A percentile compares a stretch with the other conserved stretches of the same genome.
Conservation (phyloP, 2,888 invertebrate species). For the Flexamia atlantica region DNA sequence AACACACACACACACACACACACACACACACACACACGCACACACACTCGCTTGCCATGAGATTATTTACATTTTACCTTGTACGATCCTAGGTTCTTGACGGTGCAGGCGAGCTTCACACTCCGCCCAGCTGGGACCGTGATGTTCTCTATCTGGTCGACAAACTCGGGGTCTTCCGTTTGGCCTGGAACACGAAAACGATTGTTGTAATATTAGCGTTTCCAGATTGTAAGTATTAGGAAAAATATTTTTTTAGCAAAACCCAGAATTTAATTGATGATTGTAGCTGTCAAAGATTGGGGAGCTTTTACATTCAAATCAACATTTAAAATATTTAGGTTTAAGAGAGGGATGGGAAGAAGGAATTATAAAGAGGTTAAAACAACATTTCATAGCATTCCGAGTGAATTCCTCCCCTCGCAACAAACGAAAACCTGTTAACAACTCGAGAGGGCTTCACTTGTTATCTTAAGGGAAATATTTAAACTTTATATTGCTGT, state of each 20-base stretch:
- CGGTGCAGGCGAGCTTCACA: slow-evolving; percentile 93
- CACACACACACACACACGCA: no score
- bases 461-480: slow-evolving; percentile 16
- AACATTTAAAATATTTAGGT: no score
- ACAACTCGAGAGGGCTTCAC: slow-evolving; percentile 4
- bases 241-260: no score
- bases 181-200: slow-evolving; percentile 42
- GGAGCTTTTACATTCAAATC: neutral
- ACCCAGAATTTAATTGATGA: no score
- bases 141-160: slow-evolving; percentile 93
- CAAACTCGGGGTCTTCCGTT: slow-evolving; percentile 88
- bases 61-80: no score
- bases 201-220: no score
- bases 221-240: no score
- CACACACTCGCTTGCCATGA: no score
- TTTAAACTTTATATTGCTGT: slow-evolving; percentile 36
- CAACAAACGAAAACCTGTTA: slow-evolving; percentile 39
- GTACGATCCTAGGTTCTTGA: slow-evolving; percentile 93
- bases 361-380: slow-evolving; percentile 18
- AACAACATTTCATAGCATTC: slow-evolving; percentile 31
- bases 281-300: neutral
- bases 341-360: neutral
- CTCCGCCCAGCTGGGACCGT: slow-evolving; percentile 94
- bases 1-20: no score
- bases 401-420: slow-evolving; percentile 20